These are phyloP conservation scores for human DNA, from an alignment of 2,113 vertebrate species.

Conservation along the genomic window DNA sequence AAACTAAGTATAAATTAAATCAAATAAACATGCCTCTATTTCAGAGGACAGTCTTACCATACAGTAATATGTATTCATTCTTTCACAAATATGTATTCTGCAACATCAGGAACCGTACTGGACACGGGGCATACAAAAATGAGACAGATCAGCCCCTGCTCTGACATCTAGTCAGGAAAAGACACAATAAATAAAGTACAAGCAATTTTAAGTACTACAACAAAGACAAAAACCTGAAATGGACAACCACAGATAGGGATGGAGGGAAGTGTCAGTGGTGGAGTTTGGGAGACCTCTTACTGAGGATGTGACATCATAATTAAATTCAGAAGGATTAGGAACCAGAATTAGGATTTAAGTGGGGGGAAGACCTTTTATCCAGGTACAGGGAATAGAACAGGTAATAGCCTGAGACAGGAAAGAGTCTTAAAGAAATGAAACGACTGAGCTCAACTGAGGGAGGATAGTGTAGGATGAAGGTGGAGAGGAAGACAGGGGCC, in stretches of 20 bases:
- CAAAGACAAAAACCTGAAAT: background rate
- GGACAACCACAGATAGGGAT: background rate
- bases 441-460: background rate
- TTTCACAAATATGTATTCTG: background rate
- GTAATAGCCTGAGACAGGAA: background rate
- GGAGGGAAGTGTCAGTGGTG: background rate
- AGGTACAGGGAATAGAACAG: background rate
- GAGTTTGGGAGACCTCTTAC: background rate
- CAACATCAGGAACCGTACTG: fast-evolving
- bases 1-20: constrained; percentile 1
- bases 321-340: background rate
- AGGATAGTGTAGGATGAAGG: fast-evolving
- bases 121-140: background rate
- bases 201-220: background rate
- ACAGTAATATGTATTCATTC: background rate
- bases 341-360: background rate
- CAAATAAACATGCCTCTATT: background rate
- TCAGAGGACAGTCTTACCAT: background rate
- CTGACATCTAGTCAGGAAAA: background rate
- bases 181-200: background rate
- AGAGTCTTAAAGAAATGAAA: background rate
- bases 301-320: background rate
- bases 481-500: background rate
- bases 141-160: background rate
- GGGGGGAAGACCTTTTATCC: background rate